Evolutionary conservation across 92 coral and sea anemone genomes (phyloP), one percentile per base, ranked within the genome.

Genomic region (Hydrozoanthus gracilis): DNA sequence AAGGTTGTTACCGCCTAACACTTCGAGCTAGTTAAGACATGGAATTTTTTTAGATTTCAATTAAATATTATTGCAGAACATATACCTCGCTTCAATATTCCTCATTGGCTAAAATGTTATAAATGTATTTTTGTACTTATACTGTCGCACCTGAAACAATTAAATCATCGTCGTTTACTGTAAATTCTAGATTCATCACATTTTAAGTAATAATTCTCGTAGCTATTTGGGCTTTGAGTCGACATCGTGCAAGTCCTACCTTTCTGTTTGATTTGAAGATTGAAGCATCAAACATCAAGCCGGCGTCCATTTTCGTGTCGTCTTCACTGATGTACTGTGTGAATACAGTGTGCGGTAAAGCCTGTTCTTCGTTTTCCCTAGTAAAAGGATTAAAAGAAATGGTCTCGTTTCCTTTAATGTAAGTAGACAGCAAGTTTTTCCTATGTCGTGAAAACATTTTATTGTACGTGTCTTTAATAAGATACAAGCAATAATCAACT

Each of bases 211-310:
- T 27, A 27, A 27, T 27, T 27, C 39, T 27, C 39, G 39, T 27
- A 27, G 39, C 39, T 27, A 27, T 27, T 27, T 27, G 39, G 39
- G 39, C 39, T 27, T 27, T 27, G 39, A 27, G 39, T 27, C 39
- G 39, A 7, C 4, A 7, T 3, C 5, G 51, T 2, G 10, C 6
- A 17, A 10, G 1, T 45, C 64, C 49, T 84, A 96, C 98, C 95
- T 91, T 96, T 68, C 98, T 88, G 83, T 96, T 96, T 0, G 98
- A 97, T 86, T 96, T 96, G 82, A 92, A 96, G 86, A 92, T 92
- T 16, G 98, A 96, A 14, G 95, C 95, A 39, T 96, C 98, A 85
- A 96, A 96, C 71, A 93, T 95, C 44, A 96, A 95, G 11, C 93
- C 98, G 14, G 89, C 94, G 49, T 96, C 96, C 88, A 94, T 86